Conservation (phyloP, 2,888 invertebrate genomes). For the Amitus sp. region DNA sequence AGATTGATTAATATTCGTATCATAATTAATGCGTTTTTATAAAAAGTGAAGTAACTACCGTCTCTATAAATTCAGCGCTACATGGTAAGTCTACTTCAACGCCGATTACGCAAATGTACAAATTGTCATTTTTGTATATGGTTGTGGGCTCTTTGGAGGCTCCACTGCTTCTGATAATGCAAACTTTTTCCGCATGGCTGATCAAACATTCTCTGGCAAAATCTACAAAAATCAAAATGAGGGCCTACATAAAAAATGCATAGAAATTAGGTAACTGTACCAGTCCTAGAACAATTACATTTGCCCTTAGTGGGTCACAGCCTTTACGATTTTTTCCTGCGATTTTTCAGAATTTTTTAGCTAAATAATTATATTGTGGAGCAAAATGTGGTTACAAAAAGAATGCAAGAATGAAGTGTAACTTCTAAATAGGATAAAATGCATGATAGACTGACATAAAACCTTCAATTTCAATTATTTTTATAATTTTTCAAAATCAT, state of each 20-base stretch:
- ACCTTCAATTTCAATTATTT: background rate
- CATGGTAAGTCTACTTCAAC: conserved; percentile 49
- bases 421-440: background rate
- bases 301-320: too few relatives aligned
- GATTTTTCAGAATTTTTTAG: too few relatives aligned
- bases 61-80: conserved; percentile 52
- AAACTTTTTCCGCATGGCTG: conserved; percentile 43
- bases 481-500: background rate
- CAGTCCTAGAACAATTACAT: background rate
- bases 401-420: background rate
- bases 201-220: conserved; percentile 45
- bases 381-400: too few relatives aligned
- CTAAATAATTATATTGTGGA: too few relatives aligned
- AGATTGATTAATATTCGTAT: too few relatives aligned
- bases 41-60: conserved; percentile 48
- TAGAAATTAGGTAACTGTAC: background rate
- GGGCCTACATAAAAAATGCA: too few relatives aligned
- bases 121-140: conserved; percentile 47
- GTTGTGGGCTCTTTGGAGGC: conserved; percentile 44
- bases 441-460: background rate
- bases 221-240: conserved; percentile 44
- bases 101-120: conserved; percentile 50
- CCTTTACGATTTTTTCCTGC: too few relatives aligned
- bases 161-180: conserved; percentile 46
- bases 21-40: too few relatives aligned